Conservation (phyloP, 1,140 invertebrate species). For the Ruditapes philippinarum region DNA sequence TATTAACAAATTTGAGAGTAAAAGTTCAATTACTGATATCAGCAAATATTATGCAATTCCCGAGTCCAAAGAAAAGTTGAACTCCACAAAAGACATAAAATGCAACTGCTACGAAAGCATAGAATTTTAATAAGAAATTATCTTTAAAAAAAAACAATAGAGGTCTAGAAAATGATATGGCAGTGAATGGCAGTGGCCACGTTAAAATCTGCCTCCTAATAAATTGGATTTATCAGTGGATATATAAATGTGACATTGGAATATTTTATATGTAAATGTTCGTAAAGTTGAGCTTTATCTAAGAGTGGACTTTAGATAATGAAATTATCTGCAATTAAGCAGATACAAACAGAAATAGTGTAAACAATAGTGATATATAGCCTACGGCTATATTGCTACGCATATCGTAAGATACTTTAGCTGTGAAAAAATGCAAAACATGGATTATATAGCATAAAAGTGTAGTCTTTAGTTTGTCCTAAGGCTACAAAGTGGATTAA, state of each 20-base stretch:
- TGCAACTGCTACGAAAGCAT: too few relatives aligned
- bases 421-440: background rate
- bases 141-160: too few relatives aligned
- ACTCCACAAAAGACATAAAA: too few relatives aligned
- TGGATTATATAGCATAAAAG: background rate
- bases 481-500: slow-evolving; percentile 6
- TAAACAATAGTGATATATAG: slow-evolving; percentile 9
- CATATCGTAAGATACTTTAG: slow-evolving; percentile 7
- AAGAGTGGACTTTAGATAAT: slow-evolving; percentile 2
- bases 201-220: slow-evolving; percentile 3
- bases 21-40: too few relatives aligned
- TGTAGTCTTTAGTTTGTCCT: slow-evolving; percentile 1
- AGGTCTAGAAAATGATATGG: too few relatives aligned
- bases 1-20: too few relatives aligned
- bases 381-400: background rate
- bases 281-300: slow-evolving; percentile 1
- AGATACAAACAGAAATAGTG: background rate
- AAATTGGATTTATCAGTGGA: slow-evolving; percentile 2
- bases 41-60: too few relatives aligned
- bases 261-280: slow-evolving; percentile 11
- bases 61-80: too few relatives aligned
- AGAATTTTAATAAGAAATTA: too few relatives aligned
- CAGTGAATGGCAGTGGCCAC: too few relatives aligned
- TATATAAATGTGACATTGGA: slow-evolving; percentile 4
- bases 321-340: slow-evolving; percentile 7